Evolutionary conservation across 2,888 invertebrate species (phyloP).

Genomic region (Leucania comma): DNA sequence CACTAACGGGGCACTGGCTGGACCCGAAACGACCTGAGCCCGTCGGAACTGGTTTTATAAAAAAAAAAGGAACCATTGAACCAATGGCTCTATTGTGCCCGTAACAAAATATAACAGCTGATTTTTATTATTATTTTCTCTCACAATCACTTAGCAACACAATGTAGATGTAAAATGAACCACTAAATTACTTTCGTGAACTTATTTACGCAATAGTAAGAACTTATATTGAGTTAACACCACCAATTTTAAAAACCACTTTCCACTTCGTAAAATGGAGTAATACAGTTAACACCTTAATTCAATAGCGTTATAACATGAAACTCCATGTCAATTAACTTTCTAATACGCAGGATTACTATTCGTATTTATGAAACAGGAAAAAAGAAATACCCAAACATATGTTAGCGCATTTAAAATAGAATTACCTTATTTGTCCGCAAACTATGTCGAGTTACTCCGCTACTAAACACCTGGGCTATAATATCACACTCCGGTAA

Average conservation of each 20-base stretch:
- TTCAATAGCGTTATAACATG: constrained; percentile 50
- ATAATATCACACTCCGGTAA: constrained; percentile 90
- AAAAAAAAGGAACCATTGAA: constrained; percentile 42
- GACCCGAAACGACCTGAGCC: constrained; percentile 55
- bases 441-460: constrained; percentile 84
- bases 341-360: constrained; percentile 63
- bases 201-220: constrained; percentile 55
- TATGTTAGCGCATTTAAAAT: constrained; percentile 78
- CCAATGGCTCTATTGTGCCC: constrained; percentile 41
- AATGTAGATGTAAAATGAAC: constrained; percentile 24
- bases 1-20: constrained; percentile 60
- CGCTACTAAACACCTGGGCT: constrained; percentile 86
- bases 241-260: constrained; percentile 58
- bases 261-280: constrained; percentile 53
- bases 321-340: constrained; percentile 63
- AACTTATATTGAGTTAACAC: constrained; percentile 45
- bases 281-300: constrained; percentile 37
- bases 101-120: constrained; percentile 59
- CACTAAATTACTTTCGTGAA: constrained; percentile 34
- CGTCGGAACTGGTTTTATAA: constrained; percentile 53
- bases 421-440: constrained; percentile 83
- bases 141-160: constrained; percentile 12
- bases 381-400: constrained; percentile 75
- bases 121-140: constrained; percentile 55
- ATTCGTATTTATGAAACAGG: constrained; percentile 57